Evolutionary conservation across 2,888 invertebrate species (phyloP).

Genomic region (Dolichopus griseipennis): DNA sequence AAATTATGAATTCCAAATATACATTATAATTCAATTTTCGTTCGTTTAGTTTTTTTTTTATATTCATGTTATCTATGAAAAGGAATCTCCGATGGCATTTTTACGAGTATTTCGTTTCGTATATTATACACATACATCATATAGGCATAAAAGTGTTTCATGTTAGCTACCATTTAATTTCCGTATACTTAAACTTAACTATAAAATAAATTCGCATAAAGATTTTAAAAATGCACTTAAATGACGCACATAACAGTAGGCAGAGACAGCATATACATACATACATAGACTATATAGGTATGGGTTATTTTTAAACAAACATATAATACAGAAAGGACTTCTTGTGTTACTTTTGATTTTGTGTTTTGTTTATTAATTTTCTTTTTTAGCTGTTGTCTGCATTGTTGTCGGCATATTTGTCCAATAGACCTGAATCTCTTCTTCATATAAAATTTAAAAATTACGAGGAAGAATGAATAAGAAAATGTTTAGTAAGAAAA

Average conservation of each 20-base stretch:
- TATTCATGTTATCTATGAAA: not conserved
- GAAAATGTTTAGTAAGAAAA: too few relatives aligned
- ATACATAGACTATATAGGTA: too few relatives aligned
- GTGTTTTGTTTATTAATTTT: not conserved
- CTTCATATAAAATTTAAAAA: too few relatives aligned
- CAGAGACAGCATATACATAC: too few relatives aligned
- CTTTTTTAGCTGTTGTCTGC: too few relatives aligned
- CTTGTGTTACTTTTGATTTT: not conserved
- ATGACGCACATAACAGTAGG: too few relatives aligned
- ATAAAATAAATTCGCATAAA: not conserved
- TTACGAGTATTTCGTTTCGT: too few relatives aligned
- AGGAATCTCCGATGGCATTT: not conserved
- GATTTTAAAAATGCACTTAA: not conserved
- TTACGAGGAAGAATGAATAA: too few relatives aligned
- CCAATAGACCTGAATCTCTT: not conserved
- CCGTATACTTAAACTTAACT: not conserved
- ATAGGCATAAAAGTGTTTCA: not conserved
- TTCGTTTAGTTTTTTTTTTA: too few relatives aligned
- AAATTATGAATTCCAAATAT: not conserved
- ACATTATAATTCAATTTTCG: not conserved
- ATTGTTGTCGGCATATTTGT: not conserved
- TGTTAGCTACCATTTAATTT: not conserved
- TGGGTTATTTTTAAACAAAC: too few relatives aligned
- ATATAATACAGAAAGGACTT: not conserved
- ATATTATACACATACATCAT: too few relatives aligned